phyloP scores from a whole-genome alignment of 2,888 invertebrate genomes.

The Rhamphomyia laevipes region DNA sequence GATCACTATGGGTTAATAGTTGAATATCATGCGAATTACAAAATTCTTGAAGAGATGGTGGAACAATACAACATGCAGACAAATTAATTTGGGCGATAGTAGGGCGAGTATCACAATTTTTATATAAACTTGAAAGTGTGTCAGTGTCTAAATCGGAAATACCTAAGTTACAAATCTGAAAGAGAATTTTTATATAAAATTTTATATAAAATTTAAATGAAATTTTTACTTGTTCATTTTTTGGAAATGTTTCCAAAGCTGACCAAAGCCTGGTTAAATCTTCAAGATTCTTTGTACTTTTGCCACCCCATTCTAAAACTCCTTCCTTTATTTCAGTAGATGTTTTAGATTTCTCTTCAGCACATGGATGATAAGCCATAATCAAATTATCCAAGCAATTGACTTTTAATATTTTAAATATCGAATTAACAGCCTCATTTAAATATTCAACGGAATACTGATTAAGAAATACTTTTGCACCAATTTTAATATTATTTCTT shows the following conservation, averaged over 20 bases:
- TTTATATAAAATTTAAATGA: not conserved
- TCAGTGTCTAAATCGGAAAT: conserved; percentile 82
- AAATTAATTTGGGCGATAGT: conserved; percentile 87
- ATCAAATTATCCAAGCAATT: conserved; percentile 70
- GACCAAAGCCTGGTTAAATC: conserved; percentile 67
- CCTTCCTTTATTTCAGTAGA: conserved; percentile 16
- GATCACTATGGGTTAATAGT: conserved; percentile 90
- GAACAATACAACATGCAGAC: conserved; percentile 87
- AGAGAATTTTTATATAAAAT: not conserved
- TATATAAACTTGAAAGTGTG: conserved; percentile 62
- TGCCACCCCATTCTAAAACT: conserved; percentile 40
- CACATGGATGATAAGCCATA: conserved; percentile 56
- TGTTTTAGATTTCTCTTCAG: conserved; percentile 5
- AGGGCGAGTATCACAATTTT: conserved; percentile 68
- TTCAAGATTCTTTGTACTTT: conserved; percentile 40
- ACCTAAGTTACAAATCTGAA: conserved; percentile 57
- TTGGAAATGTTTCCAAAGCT: conserved; percentile 59
- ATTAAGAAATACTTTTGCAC: conserved; percentile 76
- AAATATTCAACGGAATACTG: conserved; percentile 52
- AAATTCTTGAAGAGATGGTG: conserved; percentile 77
- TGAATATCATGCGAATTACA: conserved; percentile 86
- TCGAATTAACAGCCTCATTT: conserved; percentile 60
- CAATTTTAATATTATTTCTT: conserved; percentile 66
- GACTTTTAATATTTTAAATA: conserved; percentile 57
- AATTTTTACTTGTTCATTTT: conserved; percentile 44